Base-by-base conservation (phyloP, 2,797 vertebrate species). In the Aldrovandia affinis region DNA sequence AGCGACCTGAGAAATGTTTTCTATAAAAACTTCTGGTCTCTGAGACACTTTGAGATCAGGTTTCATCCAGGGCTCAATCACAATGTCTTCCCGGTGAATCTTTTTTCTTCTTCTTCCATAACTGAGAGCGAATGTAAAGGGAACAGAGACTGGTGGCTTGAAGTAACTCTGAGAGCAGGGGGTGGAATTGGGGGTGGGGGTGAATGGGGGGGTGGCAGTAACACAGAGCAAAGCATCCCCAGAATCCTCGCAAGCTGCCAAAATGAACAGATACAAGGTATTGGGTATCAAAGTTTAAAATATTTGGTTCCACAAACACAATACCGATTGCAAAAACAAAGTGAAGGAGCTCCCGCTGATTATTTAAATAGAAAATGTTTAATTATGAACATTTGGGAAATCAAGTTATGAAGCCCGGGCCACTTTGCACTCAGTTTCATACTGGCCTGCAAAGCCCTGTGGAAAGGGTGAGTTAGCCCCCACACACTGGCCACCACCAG, bases 231-330 rank as follows among this genome's bases (percentile, higher is more conserved):
- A 96, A 93, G 95, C 96, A 97, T 97, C 96, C 95, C 94, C 94
- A 97, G 94, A 96, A 97, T 97, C 95, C 95, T 91, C 88, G 89
- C 90, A 83, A 77, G 89, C 91, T 97, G 98, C 97, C 97, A 98
- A 98, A 95, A 96, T 96, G 97, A 98, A 98, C 97, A 98, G 95
- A 96, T 93, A 95, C 93, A 95, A 95, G 95, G 96, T 95, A 96
- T 97, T 98, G 93, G 85, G 96, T 98, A 98, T 98, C 98, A 98
- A 98, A 97, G 96, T 96, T 96, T 96, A 94, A 94, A 95, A 93
- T 97, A 97, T 97, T 97, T 97, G 97, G 96, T 95, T 98, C 96
- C 95, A 96, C 93, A 97, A 98, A 98, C 96, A 98, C 92, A 92
- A 96, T 95, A 94, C 94, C 89, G 95, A 94, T 96, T 97, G 96